Base-by-base conservation (phyloP, 2,797 vertebrate species). In the Labroides dimidiatus region DNA sequence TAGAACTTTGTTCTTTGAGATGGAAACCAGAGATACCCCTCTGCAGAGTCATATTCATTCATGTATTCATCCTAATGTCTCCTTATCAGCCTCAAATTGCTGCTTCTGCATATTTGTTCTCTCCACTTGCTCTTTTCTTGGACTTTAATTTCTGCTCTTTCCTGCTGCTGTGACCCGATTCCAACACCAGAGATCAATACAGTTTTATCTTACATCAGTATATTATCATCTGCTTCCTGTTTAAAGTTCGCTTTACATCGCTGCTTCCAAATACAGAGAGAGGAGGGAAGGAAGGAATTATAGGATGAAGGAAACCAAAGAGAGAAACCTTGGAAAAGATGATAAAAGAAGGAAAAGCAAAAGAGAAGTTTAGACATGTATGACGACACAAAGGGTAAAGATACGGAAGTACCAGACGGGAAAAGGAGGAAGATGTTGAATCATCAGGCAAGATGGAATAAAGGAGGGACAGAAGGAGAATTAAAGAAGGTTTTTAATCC, bases 191-290 rank as follows among this genome's bases (percentile, higher is more conserved):
- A 39, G 61, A 82, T 84, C 81, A 42, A 85, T 84, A 50, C 1
- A 1, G 75, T 45, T 49, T 84, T 73, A 60, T 71, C 61, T 82
- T 71, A 48, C 83, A 30, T 54, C 44, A 67, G 76, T 79, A 69
- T 69, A 64, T 76, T 39, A 65, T 80, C 75, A 56, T 44, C 48
- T 60, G 45, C 72, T 84, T 84, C 81, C 83, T 79, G 48, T 56
- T 83, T 23, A 7, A 43, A 53, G 43, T 45, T 68, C 14, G 21
- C 36, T 78, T 85, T 75, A 61, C 72, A 69, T 54, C 15, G 1
- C 24, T 10, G 56, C 63, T 64, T 69, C 74, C 75, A 57, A 63
- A 23, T 55, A 60, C 0, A 5, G 11, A 64, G 36, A 45, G 62
- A 17, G 15, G 27, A 4, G 16, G 56, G 15, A 13, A 42, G 4